phyloP scores from a whole-genome alignment of 2,888 invertebrate species.

The Germaria angustata region DNA sequence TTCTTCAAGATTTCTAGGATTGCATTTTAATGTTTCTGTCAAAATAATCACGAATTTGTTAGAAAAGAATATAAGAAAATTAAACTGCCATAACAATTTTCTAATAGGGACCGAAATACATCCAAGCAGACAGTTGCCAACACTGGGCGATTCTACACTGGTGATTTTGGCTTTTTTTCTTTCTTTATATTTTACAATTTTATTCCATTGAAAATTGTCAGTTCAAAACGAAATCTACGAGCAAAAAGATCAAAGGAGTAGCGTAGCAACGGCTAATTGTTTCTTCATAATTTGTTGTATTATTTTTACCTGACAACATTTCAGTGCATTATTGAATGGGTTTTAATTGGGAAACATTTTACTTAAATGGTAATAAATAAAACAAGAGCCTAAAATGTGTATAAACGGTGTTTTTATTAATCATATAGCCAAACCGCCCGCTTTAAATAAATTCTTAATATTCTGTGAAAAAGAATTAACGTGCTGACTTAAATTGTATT shows the following conservation, averaged over 20 bases:
- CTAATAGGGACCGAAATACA: too few relatives aligned
- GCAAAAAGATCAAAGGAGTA: constrained; percentile 21
- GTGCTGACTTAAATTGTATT: neutral
- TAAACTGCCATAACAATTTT: too few relatives aligned
- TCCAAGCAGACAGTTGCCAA: too few relatives aligned
- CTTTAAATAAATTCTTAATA: constrained; percentile 11
- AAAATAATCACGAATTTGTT: too few relatives aligned
- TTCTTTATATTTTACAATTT: too few relatives aligned
- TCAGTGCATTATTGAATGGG: constrained; percentile 5
- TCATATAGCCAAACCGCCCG: neutral
- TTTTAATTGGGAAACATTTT: neutral
- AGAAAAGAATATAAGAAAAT: too few relatives aligned
- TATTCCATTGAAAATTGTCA: constrained; percentile 36
- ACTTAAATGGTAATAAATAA: constrained; percentile 23
- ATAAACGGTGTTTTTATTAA: neutral
- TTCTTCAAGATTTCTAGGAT: too few relatives aligned
- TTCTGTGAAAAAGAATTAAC: neutral
- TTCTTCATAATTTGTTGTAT: neutral
- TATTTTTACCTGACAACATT: neutral
- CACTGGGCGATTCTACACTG: constrained; percentile 34
- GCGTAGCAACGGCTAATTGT: constrained; percentile 6
- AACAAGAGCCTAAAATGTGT: neutral
- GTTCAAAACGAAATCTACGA: constrained; percentile 55
- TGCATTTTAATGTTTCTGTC: too few relatives aligned
- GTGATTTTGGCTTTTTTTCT: constrained; percentile 12